Conservation (phyloP, 2,113 vertebrate genomes). For the Thalassoma bifasciatum region DNA sequence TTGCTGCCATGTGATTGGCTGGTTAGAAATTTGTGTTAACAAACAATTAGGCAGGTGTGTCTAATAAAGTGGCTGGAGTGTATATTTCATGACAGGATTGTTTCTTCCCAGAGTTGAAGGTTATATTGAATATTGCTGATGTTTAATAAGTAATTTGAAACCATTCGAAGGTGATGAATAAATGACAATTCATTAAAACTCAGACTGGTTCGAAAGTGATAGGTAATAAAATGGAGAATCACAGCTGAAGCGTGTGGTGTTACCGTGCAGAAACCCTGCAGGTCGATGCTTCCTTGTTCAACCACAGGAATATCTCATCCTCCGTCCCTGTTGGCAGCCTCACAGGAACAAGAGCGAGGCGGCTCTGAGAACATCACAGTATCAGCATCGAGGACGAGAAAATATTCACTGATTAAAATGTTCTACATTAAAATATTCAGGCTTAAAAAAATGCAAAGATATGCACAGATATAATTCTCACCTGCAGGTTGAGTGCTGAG, state of each 20-base stretch:
- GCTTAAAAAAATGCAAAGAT: slow-evolving; percentile 66
- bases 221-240: neutral
- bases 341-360: slow-evolving; percentile 7
- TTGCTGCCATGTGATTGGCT: no score
- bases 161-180: neutral
- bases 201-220: neutral
- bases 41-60: no score
- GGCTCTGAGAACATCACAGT: neutral
- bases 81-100: neutral
- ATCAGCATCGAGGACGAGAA: slow-evolving; percentile 42
- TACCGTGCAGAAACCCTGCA: neutral
- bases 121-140: neutral
- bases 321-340: slow-evolving; percentile 2
- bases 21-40: no score
- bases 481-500: slow-evolving; percentile 52
- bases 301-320: slow-evolving; percentile 1
- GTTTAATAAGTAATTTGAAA: slow-evolving; percentile 1
- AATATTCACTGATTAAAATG: slow-evolving; percentile 50
- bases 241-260: neutral
- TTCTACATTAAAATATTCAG: slow-evolving; percentile 57
- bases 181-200: neutral
- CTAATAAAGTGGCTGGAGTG: no score
- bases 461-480: slow-evolving; percentile 59
- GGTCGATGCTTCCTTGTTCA: neutral
- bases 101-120: neutral